These are phyloP conservation scores for Gobio gobio DNA, from an alignment of 2,113 vertebrate species.

Conservation along the genomic window DNA sequence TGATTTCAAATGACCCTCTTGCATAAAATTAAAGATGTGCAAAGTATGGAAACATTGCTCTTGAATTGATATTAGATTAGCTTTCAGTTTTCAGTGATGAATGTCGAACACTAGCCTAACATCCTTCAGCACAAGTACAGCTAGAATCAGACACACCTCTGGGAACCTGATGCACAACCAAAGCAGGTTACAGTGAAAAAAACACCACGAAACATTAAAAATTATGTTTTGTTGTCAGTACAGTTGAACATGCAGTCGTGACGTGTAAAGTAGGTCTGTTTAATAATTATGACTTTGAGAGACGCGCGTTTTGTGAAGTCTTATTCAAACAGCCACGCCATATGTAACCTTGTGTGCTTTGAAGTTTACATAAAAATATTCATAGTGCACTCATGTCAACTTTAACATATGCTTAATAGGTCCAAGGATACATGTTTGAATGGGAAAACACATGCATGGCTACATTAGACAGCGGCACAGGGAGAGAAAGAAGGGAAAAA, in stretches of 20 bases:
- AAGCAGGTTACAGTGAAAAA: neutral
- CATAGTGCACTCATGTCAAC: neutral
- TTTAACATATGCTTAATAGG: slow-evolving; percentile 34
- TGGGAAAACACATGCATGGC: slow-evolving; percentile 66
- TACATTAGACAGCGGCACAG: neutral
- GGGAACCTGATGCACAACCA: neutral
- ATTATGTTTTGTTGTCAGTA: neutral
- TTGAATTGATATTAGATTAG: neutral
- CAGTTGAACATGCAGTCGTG: no score
- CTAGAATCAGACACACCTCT: neutral
- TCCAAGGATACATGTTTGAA: slow-evolving; percentile 56
- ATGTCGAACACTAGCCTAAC: neutral
- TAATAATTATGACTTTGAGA: neutral
- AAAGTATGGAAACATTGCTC: neutral
- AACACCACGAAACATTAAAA: neutral
- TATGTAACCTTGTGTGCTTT: slow-evolving; percentile 12
- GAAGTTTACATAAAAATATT: slow-evolving; percentile 19
- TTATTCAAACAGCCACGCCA: slow-evolving; percentile 1
- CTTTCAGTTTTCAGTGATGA: neutral
- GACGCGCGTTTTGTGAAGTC: neutral
- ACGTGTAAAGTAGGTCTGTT: neutral
- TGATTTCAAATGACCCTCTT: slow-evolving; percentile 71
- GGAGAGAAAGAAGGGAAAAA: slow-evolving; percentile 58
- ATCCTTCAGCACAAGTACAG: neutral
- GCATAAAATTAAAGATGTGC: slow-evolving; percentile 8